phyloP scores from a whole-genome alignment of 2,797 vertebrate genomes.

The Parauchenoglanis ngamensis region DNA sequence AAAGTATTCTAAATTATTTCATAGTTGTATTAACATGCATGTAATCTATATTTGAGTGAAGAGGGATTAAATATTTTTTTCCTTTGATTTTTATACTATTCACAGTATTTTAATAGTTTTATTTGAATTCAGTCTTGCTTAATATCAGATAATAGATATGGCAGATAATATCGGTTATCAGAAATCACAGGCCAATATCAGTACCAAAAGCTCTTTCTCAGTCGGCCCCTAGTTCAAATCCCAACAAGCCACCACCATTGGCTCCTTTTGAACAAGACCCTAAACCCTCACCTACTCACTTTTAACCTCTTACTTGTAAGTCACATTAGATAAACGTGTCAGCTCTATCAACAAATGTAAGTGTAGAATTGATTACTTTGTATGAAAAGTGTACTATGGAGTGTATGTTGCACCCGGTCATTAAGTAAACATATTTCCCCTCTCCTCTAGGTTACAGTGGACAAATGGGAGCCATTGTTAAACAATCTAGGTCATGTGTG shows the following conservation, averaged over 20 bases:
- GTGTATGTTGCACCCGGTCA: not conserved
- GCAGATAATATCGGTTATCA: too few relatives aligned
- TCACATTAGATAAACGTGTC: not conserved
- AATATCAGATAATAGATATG: too few relatives aligned
- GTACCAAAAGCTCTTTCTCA: too few relatives aligned
- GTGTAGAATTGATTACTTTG: not conserved
- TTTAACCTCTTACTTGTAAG: not conserved
- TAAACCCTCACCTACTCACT: not conserved
- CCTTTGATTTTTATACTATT: too few relatives aligned
- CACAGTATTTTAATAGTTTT: too few relatives aligned
- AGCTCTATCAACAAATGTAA: not conserved
- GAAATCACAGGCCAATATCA: too few relatives aligned
- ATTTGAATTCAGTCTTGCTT: too few relatives aligned
- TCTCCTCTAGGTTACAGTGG: slow-evolving; percentile 83
- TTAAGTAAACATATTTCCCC: not conserved
- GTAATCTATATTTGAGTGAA: too few relatives aligned
- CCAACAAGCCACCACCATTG: not conserved
- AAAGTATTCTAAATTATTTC: too few relatives aligned
- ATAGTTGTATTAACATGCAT: too few relatives aligned
- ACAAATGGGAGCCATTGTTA: slow-evolving; percentile 97
- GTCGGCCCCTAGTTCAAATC: not conserved
- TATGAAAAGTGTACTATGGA: not conserved
- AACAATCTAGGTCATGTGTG: slow-evolving; percentile 98
- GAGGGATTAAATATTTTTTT: too few relatives aligned
- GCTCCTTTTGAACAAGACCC: not conserved